Base-by-base conservation (phyloP, 2,113 vertebrate genomes). In the Oreochromis niloticus region DNA sequence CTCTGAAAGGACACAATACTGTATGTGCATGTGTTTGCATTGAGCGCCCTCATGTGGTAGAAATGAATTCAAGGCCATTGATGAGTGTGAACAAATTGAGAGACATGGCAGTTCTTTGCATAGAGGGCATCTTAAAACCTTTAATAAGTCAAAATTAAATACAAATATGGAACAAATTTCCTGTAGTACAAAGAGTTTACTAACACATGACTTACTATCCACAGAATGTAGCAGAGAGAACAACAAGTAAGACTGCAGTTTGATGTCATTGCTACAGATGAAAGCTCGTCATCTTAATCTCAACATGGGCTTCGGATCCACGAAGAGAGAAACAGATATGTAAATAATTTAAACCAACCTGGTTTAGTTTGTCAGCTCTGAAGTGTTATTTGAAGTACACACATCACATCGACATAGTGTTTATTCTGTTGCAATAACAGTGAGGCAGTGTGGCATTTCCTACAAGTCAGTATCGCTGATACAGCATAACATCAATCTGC, bases 391-490 rank as follows among this genome's bases (percentile, higher is more conserved):
- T 82, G 27, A 80, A 88, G 66, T 52, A 84, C 75, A 84, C 75
- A 84, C 85, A 85, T 85, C 80, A 85, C 66, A 75, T 92, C 63
- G 50, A 92, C 68, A 89, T 90, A 80, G 85, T 80, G 46, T 93
- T 91, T 81, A 56, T 81, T 91, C 90, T 87, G 85, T 92, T 92
- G 85, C 79, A 87, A 46, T 82, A 92, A 87, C 88, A 93, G 86
- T 87, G 91, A 94, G 92, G 91, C 88, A 92, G 92, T 90, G 90
- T 85, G 91, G 91, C 83, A 61, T 91, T 89, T 93, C 88, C 82
- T 82, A 90, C 34, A 66, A 85, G 87, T 90, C 86, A 75, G 50
- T 36, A 81, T 89, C 63, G 81, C 87, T 88, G 85, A 89, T 87
- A 85, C 86, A 89, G 71, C 92, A 87, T 71, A 82, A 88, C 81